Percentiles rank a stretch among this genome's conserved stretches.
phyloP scores from a whole-genome alignment of 2,797 vertebrate species.

The Anguilla anguilla region DNA sequence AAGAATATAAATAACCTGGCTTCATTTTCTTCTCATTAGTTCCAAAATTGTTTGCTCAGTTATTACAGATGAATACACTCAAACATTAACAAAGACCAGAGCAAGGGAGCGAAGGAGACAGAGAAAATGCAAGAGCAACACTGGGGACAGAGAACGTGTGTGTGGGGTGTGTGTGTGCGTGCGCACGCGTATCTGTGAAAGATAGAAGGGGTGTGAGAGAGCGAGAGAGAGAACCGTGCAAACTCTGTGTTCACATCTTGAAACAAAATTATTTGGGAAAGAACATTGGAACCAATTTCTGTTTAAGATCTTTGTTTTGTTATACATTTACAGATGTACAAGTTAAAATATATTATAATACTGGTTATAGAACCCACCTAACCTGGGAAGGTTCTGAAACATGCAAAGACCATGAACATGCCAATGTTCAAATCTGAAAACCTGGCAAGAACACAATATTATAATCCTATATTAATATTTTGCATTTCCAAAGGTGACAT shows the following conservation, averaged over 20 bases:
- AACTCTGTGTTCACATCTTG: no score
- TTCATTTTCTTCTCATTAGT: slow-evolving; percentile 37
- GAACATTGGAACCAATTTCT: background rate
- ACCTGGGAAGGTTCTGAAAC: background rate
- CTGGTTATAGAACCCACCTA: no score
- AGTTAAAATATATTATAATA: no score
- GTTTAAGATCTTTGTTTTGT: background rate
- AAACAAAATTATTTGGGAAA: background rate
- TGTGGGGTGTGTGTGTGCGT: background rate
- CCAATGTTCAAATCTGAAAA: background rate
- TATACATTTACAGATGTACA: background rate
- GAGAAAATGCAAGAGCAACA: background rate
- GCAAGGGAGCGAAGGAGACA: slow-evolving; percentile 15
- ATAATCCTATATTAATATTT: background rate
- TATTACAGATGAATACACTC: slow-evolving; percentile 46
- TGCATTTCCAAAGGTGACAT: background rate
- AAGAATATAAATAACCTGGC: slow-evolving; percentile 35
- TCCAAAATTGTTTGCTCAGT: slow-evolving; percentile 43
- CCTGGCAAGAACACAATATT: background rate
- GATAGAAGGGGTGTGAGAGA: slow-evolving; percentile 29
- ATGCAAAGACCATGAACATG: background rate
- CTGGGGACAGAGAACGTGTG: background rate
- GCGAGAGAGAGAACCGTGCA: background rate
- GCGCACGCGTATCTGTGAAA: background rate
- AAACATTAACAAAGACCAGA: slow-evolving; percentile 36